Conservation (phyloP, 2,113 vertebrate genomes). For the Maccullochella peelii region DNA sequence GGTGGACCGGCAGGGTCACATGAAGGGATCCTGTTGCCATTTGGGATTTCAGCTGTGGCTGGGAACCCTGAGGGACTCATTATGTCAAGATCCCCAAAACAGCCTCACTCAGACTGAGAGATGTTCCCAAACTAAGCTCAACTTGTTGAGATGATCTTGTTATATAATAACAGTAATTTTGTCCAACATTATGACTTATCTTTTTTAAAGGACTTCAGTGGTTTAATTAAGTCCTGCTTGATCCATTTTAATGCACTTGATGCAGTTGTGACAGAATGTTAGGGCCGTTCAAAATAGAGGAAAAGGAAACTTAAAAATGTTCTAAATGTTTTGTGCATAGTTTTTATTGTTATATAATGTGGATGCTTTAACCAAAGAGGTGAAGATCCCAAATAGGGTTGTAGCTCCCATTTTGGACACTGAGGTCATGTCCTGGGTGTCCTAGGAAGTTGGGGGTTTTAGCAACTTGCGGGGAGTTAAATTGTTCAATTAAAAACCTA, state of each 20-base stretch:
- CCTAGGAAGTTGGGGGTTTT: background rate
- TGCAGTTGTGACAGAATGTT: background rate
- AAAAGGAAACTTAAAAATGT: background rate
- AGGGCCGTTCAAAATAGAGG: background rate
- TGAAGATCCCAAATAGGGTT: background rate
- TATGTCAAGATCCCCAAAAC: conserved; percentile 44
- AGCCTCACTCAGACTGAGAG: conserved; percentile 14
- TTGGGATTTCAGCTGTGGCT: conserved; percentile 58
- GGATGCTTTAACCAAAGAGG: background rate
- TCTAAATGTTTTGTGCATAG: background rate
- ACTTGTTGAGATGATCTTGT: background rate
- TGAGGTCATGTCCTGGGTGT: background rate
- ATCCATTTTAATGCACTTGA: background rate
- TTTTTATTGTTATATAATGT: background rate
- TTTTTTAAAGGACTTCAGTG: background rate
- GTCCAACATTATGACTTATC: background rate
- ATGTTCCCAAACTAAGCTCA: conserved; percentile 30
- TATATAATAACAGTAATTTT: conserved; percentile 21
- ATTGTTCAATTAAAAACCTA: background rate
- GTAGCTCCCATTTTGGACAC: background rate
- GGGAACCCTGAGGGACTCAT: conserved; percentile 51
- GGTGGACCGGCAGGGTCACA: conserved; percentile 13
- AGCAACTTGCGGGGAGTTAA: no score
- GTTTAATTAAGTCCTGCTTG: background rate
- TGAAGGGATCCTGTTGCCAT: conserved; percentile 42